Conservation (phyloP, 2,888 invertebrate species). For the Lysandra coridon region DNA sequence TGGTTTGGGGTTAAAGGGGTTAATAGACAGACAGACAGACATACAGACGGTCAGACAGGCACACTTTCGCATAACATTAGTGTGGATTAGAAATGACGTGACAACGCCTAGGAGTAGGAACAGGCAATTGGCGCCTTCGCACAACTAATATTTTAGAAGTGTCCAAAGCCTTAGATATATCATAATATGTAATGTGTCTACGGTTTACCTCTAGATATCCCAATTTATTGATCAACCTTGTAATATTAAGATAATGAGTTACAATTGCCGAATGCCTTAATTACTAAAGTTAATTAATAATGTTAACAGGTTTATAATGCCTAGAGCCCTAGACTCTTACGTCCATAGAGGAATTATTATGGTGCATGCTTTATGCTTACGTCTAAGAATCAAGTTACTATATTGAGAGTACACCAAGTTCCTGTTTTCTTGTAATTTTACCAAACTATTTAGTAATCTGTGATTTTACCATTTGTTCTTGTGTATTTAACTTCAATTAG, state of each 20-base stretch:
- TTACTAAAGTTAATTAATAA: too few relatives aligned
- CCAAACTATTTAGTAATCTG: too few relatives aligned
- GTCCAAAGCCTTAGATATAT: background rate
- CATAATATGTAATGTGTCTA: too few relatives aligned
- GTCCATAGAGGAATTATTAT: background rate
- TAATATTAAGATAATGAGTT: too few relatives aligned
- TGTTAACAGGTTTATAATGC: too few relatives aligned
- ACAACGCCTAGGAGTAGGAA: too few relatives aligned
- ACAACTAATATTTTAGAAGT: background rate
- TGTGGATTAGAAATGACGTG: too few relatives aligned
- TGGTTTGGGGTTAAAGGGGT: too few relatives aligned
- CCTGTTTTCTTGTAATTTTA: background rate
- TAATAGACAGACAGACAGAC: too few relatives aligned
- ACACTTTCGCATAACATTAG: too few relatives aligned
- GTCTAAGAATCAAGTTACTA: constrained; percentile 22
- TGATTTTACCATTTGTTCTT: background rate
- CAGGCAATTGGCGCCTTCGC: background rate
- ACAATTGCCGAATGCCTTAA: too few relatives aligned
- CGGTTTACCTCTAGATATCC: background rate
- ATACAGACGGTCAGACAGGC: too few relatives aligned
- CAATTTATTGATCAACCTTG: background rate
- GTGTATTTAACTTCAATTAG: background rate
- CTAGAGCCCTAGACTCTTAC: background rate
- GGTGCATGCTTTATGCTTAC: background rate
- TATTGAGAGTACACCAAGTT: background rate